Evolutionary conservation across 37 sponge, comb jelly and placozoan genomes (phyloP).

Genomic region (Dysidea cf. avara): DNA sequence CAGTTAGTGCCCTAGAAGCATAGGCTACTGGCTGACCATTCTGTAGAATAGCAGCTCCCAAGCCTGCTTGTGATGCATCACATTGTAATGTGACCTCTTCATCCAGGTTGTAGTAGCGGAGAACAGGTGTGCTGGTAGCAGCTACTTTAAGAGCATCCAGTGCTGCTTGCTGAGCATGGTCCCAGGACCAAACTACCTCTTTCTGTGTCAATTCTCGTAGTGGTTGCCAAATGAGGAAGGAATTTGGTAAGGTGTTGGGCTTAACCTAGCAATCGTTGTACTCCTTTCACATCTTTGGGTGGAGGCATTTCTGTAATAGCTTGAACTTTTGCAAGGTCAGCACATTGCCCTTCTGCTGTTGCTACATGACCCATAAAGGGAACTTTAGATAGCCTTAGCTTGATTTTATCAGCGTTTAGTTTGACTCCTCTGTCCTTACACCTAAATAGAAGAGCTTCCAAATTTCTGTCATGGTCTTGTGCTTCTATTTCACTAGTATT

Average conservation of each 20-base stretch:
- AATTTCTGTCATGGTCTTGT: slow-evolving; percentile 34
- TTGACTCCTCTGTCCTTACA: slow-evolving; percentile 7
- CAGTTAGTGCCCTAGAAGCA: no score
- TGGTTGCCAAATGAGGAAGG: slow-evolving; percentile 34
- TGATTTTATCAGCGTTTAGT: slow-evolving; percentile 32
- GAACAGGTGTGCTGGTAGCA: slow-evolving; percentile 28
- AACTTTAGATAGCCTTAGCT: slow-evolving; percentile 35
- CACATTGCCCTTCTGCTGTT: slow-evolving; percentile 32
- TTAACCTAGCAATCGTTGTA: slow-evolving; percentile 50
- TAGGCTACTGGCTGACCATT: slow-evolving; percentile 50
- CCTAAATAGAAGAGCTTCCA: slow-evolving; percentile 32
- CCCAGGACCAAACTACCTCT: slow-evolving; percentile 13
- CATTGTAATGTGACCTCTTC: slow-evolving; percentile 25
- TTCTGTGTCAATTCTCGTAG: slow-evolving; percentile 26
- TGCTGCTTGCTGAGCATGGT: no score
- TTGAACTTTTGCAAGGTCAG: slow-evolving; percentile 46
- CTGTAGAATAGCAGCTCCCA: slow-evolving; percentile 47
- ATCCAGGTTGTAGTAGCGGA: slow-evolving; percentile 34
- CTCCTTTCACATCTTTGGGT: slow-evolving; percentile 30
- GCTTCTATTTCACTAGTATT: no score
- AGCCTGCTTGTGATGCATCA: slow-evolving; percentile 53
- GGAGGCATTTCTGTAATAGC: slow-evolving; percentile 58
- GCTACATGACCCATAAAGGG: slow-evolving; percentile 52
- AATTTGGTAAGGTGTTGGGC: slow-evolving; percentile 44
- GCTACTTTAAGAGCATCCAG: slow-evolving; percentile 19